Base-by-base conservation (phyloP, 2,888 invertebrate species). In the Busseola fusca region DNA sequence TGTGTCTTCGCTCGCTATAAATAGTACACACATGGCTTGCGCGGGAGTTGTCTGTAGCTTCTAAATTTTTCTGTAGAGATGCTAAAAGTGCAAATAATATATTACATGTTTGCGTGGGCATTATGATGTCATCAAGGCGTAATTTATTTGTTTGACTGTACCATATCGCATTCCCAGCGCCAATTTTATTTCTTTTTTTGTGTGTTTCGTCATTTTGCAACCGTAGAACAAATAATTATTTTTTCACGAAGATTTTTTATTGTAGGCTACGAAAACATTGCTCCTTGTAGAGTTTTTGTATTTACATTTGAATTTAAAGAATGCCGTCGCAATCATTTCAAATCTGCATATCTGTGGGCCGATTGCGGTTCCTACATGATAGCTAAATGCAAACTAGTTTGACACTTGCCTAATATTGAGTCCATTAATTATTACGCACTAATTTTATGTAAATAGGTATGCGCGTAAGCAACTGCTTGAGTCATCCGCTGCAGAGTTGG, bases 381-480 rank as follows among this genome's bases (percentile, higher is more conserved):
- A 42, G 16, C 21, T 12, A 48, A 76, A 65, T 58, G 62, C 40
- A 66, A 70, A 80, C 78, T 57, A 69, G 67, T 78, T 62, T 62
- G 66, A 50, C 60, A 67, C 54, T 82, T 82, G 74, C 66, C 25
- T 48, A 73, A 78, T 74, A 66, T 52, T 70, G 25, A 45, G 30
- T 37, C 21, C 37, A 42, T 58, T 81, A 69, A 81, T 81, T 65
- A 81, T 63, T 76, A 78, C 64, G 72, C 67, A 65, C 64, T 42
- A 77, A 81, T 65, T 78, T 63, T 64, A 64, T 81, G 48, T 40
- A 65, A 69, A 63, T 63, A 58, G n/a, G 67, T 64, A 77, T 56
- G 59, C 67, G 59, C 56, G 42, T 76, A 34, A 30, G 64, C 62
- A 64, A 52, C 25, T 54, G 30, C n/a, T 34, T 37, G 34, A 65